These are phyloP conservation scores for Alcis repandata DNA, from an alignment of 2,888 invertebrate genomes.

Conservation along the genomic window DNA sequence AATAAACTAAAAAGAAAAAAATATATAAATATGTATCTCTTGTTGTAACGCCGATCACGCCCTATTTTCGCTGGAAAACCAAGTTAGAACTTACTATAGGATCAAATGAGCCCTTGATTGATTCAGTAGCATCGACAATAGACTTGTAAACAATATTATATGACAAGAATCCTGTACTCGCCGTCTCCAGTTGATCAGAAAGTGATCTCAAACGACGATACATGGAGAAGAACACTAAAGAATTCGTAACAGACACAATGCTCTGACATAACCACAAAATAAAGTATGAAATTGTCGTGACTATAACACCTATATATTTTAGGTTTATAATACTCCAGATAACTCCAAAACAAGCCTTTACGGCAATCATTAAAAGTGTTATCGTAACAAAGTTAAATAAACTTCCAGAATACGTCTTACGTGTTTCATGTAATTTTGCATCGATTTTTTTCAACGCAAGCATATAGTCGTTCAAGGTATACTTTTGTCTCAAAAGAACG, in stretches of 20 bases:
- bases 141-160: neutral
- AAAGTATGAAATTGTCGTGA: neutral
- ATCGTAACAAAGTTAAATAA: neutral
- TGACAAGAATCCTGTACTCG: neutral
- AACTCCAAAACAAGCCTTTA: neutral
- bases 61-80: neutral
- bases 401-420: neutral
- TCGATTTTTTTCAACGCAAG: neutral
- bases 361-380: neutral
- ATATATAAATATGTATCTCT: neutral
- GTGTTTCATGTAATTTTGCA: neutral
- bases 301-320: neutral
- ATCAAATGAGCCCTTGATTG: slow-evolving; percentile 6
- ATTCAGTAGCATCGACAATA: slow-evolving; percentile 2
- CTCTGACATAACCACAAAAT: neutral
- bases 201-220: slow-evolving; percentile 5
- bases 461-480: neutral
- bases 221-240: neutral
- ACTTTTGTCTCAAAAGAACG: neutral
- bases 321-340: neutral
- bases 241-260: neutral
- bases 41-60: no score
- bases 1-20: slow-evolving; percentile 11
- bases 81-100: slow-evolving; percentile 2
- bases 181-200: neutral